Evolutionary conservation across 2,797 vertebrate species (phyloP).

Genomic region (Poeciliopsis turneri): DNA sequence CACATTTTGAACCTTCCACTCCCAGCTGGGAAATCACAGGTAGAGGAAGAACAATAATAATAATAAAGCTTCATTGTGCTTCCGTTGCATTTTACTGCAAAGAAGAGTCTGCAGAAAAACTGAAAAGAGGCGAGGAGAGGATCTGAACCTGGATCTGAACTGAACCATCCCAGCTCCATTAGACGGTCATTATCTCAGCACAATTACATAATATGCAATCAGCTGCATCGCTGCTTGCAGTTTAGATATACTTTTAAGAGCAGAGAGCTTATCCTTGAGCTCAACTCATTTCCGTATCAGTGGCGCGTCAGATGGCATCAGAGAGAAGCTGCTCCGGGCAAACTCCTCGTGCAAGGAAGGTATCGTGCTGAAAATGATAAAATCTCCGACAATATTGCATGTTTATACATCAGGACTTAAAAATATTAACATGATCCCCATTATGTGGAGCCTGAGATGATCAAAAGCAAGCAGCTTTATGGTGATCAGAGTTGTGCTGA

Average conservation of each 20-base stretch:
- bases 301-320: conserved; percentile 10
- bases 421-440: not conserved
- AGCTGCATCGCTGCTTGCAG: conserved; percentile 66
- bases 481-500: not conserved
- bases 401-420: not conserved
- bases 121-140: not conserved
- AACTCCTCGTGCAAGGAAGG: not conserved
- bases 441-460: not conserved
- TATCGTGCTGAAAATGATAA: not conserved
- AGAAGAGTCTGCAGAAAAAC: not conserved
- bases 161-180: not conserved
- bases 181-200: conserved; percentile 33
- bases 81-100: not conserved
- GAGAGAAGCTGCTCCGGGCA: not conserved
- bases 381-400: not conserved
- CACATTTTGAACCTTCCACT: not conserved
- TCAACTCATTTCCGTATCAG: not conserved
- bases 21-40: not conserved
- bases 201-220: conserved; percentile 62
- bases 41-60: not conserved
- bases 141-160: not conserved
- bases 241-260: conserved; percentile 54
- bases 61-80: not conserved
- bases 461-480: not conserved
- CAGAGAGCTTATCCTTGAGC: conserved; percentile 63